phyloP scores from a whole-genome alignment of 2,797 vertebrate genomes.

The Acestrorhynchus altus region DNA sequence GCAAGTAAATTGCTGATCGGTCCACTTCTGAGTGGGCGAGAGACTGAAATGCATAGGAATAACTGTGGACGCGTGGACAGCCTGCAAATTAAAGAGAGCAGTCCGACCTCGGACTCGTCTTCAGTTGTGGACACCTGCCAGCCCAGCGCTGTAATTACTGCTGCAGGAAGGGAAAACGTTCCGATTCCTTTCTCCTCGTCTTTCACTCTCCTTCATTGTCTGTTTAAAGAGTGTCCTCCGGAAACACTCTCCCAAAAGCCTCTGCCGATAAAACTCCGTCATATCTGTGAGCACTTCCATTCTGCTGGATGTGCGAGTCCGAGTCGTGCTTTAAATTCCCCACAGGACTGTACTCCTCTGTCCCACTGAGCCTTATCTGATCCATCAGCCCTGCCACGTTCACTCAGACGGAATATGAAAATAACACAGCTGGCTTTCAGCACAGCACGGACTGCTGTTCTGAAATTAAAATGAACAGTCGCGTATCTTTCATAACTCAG shows the following conservation, averaged over 20 bases:
- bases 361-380: constrained; percentile 12
- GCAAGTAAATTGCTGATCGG: too few species aligned
- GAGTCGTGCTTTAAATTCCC: background rate
- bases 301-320: background rate
- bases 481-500: background rate
- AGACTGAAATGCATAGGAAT: too few species aligned
- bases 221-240: background rate
- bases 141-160: background rate
- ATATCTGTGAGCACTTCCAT: background rate
- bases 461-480: background rate
- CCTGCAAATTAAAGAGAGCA: background rate
- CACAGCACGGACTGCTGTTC: background rate
- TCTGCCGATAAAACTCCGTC: background rate
- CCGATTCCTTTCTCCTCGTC: background rate
- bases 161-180: background rate
- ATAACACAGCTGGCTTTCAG: background rate
- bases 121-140: constrained; percentile 5
- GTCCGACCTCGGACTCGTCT: background rate
- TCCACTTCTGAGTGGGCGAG: too few species aligned
- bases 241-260: constrained; percentile 3
- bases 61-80: too few species aligned
- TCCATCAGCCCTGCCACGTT: background rate
- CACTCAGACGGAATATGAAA: background rate
- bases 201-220: background rate
- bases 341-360: background rate